These are phyloP conservation scores for Rhagonycha fulva DNA, from an alignment of 2,888 invertebrate species.

Conservation along the genomic window DNA sequence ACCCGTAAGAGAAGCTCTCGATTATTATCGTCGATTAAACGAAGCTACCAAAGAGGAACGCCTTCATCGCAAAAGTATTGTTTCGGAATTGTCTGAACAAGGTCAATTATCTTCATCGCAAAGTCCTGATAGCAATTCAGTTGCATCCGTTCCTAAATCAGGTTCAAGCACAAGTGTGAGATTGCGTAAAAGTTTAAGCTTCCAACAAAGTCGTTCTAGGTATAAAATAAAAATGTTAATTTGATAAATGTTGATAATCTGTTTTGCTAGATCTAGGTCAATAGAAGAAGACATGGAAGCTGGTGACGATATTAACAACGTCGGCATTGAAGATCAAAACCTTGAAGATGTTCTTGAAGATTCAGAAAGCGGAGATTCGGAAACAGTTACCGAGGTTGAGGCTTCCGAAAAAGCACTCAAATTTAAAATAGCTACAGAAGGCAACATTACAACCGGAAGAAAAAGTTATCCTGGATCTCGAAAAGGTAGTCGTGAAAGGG, in stretches of 20 bases:
- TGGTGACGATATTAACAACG: constrained; percentile 53
- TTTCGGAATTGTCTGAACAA: constrained; percentile 50
- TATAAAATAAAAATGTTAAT: constrained; percentile 28
- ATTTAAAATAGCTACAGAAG: constrained; percentile 76
- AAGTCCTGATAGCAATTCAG: constrained; percentile 54
- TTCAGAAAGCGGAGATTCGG: constrained; percentile 65
- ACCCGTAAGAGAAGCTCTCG: constrained; percentile 65
- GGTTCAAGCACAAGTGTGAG: constrained; percentile 60
- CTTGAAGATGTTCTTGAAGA: constrained; percentile 62
- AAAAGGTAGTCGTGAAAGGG: constrained; percentile 69
- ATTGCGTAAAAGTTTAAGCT: constrained; percentile 59
- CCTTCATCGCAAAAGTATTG: constrained; percentile 62
- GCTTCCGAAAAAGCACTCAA: constrained; percentile 76
- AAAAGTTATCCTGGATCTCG: constrained; percentile 71
- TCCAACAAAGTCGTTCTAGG: constrained; percentile 52
- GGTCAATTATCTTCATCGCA: constrained; percentile 52
- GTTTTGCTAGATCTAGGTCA: constrained; percentile 55
- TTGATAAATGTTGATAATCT: background rate
- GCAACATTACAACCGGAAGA: constrained; percentile 56
- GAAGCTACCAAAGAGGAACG: constrained; percentile 65
- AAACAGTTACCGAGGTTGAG: constrained; percentile 74
- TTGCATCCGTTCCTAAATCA: constrained; percentile 53
- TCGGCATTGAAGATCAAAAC: constrained; percentile 45
- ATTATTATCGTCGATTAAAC: constrained; percentile 65
- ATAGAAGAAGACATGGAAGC: constrained; percentile 43